A percentile compares a stretch with the other conserved stretches of the same genome.
phyloP scores from a whole-genome alignment of 2,113 vertebrate species.

The Dryoscopus gambensis region DNA sequence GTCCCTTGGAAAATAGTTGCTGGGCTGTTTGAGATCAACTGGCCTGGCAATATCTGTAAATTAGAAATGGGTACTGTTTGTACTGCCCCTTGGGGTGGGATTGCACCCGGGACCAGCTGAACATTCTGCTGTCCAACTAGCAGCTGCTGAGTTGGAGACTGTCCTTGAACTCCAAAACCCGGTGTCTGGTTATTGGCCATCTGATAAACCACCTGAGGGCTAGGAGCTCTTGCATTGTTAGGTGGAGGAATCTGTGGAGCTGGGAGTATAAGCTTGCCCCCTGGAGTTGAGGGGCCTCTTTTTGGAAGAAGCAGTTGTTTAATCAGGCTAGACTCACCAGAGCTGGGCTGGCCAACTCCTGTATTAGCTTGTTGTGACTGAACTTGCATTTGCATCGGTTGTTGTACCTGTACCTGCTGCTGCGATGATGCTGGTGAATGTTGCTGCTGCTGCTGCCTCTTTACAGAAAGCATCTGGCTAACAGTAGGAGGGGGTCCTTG shows the following conservation, averaged over 20 bases:
- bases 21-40: conserved; percentile 89
- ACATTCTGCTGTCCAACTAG: conserved; percentile 87
- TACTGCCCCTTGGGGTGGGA: conserved; percentile 82
- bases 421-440: conserved; percentile 76
- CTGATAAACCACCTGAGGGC: conserved; percentile 95
- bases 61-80: conserved; percentile 93
- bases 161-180: conserved; percentile 82
- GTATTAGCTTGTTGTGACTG: conserved; percentile 76
- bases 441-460: conserved; percentile 88
- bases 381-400: conserved; percentile 77
- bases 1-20: conserved; percentile 93
- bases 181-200: conserved; percentile 84
- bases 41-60: conserved; percentile 88
- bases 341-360: conserved; percentile 80
- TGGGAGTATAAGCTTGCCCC: conserved; percentile 96
- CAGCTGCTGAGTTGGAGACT: conserved; percentile 84
- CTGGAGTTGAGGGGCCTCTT: conserved; percentile 93
- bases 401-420: conserved; percentile 78
- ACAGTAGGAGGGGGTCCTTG: conserved; percentile 87
- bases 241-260: conserved; percentile 95
- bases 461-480: conserved; percentile 91
- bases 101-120: conserved; percentile 89
- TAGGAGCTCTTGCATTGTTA: conserved; percentile 85
- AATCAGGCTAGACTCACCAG: conserved; percentile 96
- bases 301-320: conserved; percentile 99